Percentiles rank a stretch among this genome's conserved stretches.
These are phyloP conservation scores for Nymphalis c-album DNA, from an alignment of 2,888 invertebrate species.

Conservation along the genomic window DNA sequence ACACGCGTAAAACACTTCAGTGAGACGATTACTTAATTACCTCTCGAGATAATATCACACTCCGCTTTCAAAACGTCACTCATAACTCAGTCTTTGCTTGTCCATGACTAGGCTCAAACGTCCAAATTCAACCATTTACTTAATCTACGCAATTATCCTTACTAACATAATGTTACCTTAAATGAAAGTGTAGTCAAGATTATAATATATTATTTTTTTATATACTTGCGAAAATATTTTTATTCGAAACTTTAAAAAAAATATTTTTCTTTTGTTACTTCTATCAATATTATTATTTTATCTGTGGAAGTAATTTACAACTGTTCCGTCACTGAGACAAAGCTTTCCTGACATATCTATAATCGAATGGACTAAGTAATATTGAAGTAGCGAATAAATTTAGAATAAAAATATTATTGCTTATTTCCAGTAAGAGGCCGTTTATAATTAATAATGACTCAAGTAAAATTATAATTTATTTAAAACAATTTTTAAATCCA, in stretches of 20 bases:
- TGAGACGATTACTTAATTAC: not conserved
- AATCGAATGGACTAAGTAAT: no score
- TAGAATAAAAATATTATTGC: no score
- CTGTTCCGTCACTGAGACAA: not conserved
- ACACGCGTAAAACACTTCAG: not conserved
- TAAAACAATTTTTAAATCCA: no score
- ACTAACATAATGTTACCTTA: not conserved
- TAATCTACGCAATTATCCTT: constrained; percentile 5
- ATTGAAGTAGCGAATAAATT: no score
- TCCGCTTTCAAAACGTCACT: constrained; percentile 11
- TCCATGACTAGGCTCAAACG: constrained; percentile 50
- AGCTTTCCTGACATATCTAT: no score
- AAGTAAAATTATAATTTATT: no score
- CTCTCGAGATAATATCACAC: constrained; percentile 14
- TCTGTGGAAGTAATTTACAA: not conserved
- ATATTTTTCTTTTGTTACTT: not conserved
- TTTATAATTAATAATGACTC: no score
- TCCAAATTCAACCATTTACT: constrained; percentile 24
- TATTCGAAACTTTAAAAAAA: not conserved
- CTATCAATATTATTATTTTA: not conserved
- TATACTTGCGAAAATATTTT: constrained; percentile 3
- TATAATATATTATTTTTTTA: not conserved
- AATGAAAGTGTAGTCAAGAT: constrained; percentile 13
- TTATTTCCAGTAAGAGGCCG: no score
- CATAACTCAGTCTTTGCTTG: constrained; percentile 57